These are phyloP conservation scores for Hypena proboscidalis DNA, from an alignment of 2,888 invertebrate species.

Conservation along the genomic window DNA sequence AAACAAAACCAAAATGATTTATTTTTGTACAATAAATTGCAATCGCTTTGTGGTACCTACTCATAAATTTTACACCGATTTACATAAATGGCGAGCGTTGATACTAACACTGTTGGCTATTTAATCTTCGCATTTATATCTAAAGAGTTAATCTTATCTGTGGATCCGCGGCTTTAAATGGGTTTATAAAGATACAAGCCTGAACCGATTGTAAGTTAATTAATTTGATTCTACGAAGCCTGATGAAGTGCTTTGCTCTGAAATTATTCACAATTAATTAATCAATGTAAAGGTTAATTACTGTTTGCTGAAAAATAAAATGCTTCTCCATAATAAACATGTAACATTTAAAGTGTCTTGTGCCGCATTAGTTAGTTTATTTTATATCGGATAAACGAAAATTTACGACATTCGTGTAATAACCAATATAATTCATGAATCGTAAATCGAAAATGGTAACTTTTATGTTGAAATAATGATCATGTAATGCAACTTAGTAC, in stretches of 20 bases:
- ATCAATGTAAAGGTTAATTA: too few species aligned
- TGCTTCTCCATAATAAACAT: too few species aligned
- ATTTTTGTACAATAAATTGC: too few species aligned
- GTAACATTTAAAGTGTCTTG: too few species aligned
- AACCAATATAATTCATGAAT: slow-evolving; percentile 12
- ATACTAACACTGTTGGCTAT: slow-evolving; percentile 32
- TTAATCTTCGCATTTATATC: slow-evolving; percentile 34
- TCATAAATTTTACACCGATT: slow-evolving; percentile 32
- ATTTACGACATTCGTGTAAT: neutral
- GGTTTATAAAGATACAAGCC: slow-evolving; percentile 19
- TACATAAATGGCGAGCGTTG: slow-evolving; percentile 31
- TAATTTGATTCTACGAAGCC: slow-evolving; percentile 4
- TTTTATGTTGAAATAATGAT: slow-evolving; percentile 31
- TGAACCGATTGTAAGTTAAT: slow-evolving; percentile 19
- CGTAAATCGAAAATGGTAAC: slow-evolving; percentile 24
- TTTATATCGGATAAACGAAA: neutral
- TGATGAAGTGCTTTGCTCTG: too few species aligned
- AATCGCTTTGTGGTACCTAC: slow-evolving; percentile 28
- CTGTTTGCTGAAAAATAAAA: too few species aligned
- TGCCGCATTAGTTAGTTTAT: neutral
- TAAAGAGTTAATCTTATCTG: slow-evolving; percentile 32
- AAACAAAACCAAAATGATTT: too few species aligned
- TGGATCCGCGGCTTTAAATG: slow-evolving; percentile 26
- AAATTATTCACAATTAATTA: too few species aligned
- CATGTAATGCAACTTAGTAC: slow-evolving; percentile 26